Evolutionary conservation across 2,888 invertebrate genomes (phyloP), one percentile per base, ranked within the genome.

Genomic region (Nomada lathburiana): DNA sequence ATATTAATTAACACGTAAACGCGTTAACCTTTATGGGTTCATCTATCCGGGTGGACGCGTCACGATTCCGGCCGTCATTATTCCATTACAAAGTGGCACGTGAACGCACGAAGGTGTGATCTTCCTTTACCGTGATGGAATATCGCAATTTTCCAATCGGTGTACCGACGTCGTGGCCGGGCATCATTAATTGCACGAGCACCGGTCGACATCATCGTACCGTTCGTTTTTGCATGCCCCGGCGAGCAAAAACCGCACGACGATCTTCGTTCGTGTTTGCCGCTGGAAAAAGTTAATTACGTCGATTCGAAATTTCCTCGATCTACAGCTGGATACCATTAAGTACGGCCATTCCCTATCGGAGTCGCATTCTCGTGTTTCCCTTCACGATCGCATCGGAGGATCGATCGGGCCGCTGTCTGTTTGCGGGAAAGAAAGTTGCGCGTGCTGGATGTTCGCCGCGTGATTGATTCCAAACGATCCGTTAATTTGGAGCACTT

Each of bases 221-320:
- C 74, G 62, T 36, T 52, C 36, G 5, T 87, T 86, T 86, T 84
- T 84, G 77, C 72, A 47, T 11, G 55, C 42, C 29, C 47, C 44
- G 68, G 53, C 72, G 75, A 59, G 71, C 72, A 86, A 87, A 68
- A 75, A 55, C 64, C 68, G 36, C 68, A 29, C 3, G 23, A 69
- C 70, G 82, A 82, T 76, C 75, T 83, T 83, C 78, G 71, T 81
- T 73, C 80, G 69, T 81, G 65, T 76, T 55, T 72, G 65, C 57
- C 59, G 60, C 26, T 44, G 76, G 77, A 84, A 89, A 87, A 84
- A 84, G 72, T 63, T 73, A 89, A 90, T 89, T 89, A 88, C 87
- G 76, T 87, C 86, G 87, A 88, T 88, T 86, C 83, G 78, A 83
- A 87, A 82, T 78, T 76, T 76, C 36, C 63, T 18, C 60, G 75